Evolutionary conservation across 35 echinoderm and acorn worm genomes (phyloP), one percentile per base, ranked within the genome.

Genomic region (Strongylocentrotus purpuratus): DNA sequence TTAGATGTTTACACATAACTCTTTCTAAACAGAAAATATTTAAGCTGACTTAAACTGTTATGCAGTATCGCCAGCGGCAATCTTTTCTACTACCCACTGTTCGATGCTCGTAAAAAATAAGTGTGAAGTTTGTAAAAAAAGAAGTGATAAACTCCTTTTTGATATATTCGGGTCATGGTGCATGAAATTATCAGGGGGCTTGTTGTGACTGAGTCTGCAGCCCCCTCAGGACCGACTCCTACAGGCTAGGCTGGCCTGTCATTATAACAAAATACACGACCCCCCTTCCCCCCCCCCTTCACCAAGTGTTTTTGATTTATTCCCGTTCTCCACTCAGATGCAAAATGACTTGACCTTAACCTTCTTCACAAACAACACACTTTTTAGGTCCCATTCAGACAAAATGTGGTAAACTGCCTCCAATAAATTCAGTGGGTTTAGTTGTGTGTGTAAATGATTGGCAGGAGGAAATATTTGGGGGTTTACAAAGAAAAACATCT

Each of bases 281-380:
- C n/a, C n/a, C n/a, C n/a, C n/a, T n/a, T n/a, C 35, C 35, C 35
- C 35, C 35, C 35, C 65, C 22, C 28, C 18, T 15, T 78, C 7
- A 28, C 65, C 65, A 78, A 78, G 65, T 78, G 65, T 78, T 78
- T 78, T 78, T 78, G 65, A 78, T n/a, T 78, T 78, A 78, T 78
- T n/a, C 28, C 65, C 22, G 65, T 78, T 78, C 28, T 78, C 65
- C 28, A 22, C 65, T 78, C 65, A 22, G 28, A 78, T 28, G 65
- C 65, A 78, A 78, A 78, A 78, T 78, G 22, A 78, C 65, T 78
- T 78, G 65, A n/a, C 65, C 65, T 78, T 78, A 22, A 78, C 65
- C 65, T 78, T 78, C 65, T 4, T 22, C 20, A 78, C 25, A 78
- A 78, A 78, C 65, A 28, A n/a, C 65, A 28, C 65, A 7, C 22